phyloP scores from a whole-genome alignment of 2,888 invertebrate species.

The Cetonia aurata region DNA sequence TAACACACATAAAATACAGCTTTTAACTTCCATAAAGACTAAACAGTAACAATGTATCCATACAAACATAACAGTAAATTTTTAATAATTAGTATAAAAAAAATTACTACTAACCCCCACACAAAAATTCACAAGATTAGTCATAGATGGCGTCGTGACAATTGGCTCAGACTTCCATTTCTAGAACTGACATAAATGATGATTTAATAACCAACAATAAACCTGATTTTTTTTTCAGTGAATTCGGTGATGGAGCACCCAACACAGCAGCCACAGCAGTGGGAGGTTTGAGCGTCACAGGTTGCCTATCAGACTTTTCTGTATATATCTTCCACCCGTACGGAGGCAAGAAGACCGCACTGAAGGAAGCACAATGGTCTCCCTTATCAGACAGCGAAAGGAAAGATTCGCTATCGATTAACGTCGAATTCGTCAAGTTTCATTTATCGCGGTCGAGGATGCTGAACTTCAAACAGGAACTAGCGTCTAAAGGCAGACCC shows the following conservation, averaged over 20 bases:
- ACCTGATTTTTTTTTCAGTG: slow-evolving; percentile 63
- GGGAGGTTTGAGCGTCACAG: slow-evolving; percentile 94
- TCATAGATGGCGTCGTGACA: too few relatives aligned
- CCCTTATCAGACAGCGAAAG: slow-evolving; percentile 89
- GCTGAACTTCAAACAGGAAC: slow-evolving; percentile 80
- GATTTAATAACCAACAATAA: too few relatives aligned
- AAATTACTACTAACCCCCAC: too few relatives aligned
- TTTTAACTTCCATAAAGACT: too few relatives aligned
- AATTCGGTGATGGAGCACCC: slow-evolving; percentile 68
- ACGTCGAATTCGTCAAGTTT: slow-evolving; percentile 97
- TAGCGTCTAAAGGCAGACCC: slow-evolving; percentile 64
- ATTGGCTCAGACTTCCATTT: too few relatives aligned
- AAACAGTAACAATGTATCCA: too few relatives aligned
- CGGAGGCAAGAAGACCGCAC: slow-evolving; percentile 86
- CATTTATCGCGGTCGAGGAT: slow-evolving; percentile 93
- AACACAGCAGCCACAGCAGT: slow-evolving; percentile 76
- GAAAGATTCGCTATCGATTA: slow-evolving; percentile 95
- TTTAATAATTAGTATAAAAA: too few relatives aligned
- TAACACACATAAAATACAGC: too few relatives aligned
- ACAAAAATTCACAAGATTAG: too few relatives aligned
- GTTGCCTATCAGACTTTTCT: slow-evolving; percentile 96
- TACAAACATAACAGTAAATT: too few relatives aligned
- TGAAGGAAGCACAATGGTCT: slow-evolving; percentile 87
- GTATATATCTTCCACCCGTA: slow-evolving; percentile 99
- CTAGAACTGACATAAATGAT: too few relatives aligned